These are phyloP conservation scores for western clawed frog (Xenopus tropicalis) DNA, from an alignment of 2,113 vertebrate genomes.

Conservation along the genomic window DNA sequence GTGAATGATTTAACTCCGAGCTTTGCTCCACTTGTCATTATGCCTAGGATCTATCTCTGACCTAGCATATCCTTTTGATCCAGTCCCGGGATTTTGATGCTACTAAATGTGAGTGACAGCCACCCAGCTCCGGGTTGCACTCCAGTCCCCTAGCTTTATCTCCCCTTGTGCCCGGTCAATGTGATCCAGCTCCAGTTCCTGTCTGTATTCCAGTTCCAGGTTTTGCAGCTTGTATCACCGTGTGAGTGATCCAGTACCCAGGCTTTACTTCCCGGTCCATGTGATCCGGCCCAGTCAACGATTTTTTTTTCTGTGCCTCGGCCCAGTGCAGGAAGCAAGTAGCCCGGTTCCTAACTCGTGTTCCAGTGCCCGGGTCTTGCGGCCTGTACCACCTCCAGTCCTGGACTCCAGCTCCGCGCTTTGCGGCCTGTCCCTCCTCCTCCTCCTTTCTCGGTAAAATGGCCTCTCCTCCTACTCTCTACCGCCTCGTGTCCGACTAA, in stretches of 20 bases:
- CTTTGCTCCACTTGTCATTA: slow-evolving; percentile 10
- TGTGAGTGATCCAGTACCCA: slow-evolving; percentile 6
- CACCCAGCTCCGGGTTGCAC: background rate
- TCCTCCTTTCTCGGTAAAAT: slow-evolving; percentile 40
- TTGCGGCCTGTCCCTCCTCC: slow-evolving; percentile 39
- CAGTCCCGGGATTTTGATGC: background rate
- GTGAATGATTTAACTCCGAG: slow-evolving; percentile 16
- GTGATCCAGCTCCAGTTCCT: slow-evolving; percentile 24
- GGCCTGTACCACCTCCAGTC: slow-evolving; percentile 26
- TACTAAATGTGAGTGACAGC: slow-evolving; percentile 6
- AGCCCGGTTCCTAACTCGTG: slow-evolving; percentile 14
- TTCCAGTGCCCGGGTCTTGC: slow-evolving; percentile 29
- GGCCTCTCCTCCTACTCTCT: slow-evolving; percentile 44
- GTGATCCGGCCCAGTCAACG: slow-evolving; percentile 7
- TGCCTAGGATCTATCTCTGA: background rate
- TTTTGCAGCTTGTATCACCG: background rate
- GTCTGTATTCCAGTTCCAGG: slow-evolving; percentile 21
- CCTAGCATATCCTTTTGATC: background rate
- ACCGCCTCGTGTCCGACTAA: slow-evolving; percentile 45
- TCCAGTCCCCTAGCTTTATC: slow-evolving; percentile 23
- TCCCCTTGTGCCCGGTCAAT: slow-evolving; percentile 15
- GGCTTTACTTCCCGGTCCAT: background rate
- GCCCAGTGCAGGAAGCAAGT: slow-evolving; percentile 24
- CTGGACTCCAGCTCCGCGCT: slow-evolving; percentile 30
- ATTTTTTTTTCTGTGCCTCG: slow-evolving; percentile 3